Evolutionary conservation across 2,113 vertebrate species (phyloP).

Genomic region (Thomomys bottae): DNA sequence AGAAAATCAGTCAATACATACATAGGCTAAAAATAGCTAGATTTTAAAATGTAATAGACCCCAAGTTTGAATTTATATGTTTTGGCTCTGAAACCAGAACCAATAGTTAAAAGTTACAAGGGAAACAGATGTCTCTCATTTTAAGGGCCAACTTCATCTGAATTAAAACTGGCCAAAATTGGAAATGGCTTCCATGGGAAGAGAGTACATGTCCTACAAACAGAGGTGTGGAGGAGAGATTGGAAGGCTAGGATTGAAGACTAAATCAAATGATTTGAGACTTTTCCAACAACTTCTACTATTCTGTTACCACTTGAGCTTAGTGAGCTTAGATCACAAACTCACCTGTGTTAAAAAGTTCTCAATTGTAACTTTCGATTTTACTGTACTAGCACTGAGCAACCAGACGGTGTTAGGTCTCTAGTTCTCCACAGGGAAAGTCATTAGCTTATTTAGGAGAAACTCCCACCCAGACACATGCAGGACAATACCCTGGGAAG

Average conservation of each 20-base stretch:
- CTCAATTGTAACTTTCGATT: not conserved
- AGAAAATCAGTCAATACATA: not conserved
- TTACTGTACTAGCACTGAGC: not conserved
- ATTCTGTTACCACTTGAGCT: not conserved
- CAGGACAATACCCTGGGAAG: not conserved
- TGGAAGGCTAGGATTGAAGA: not conserved
- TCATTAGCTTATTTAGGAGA: not conserved
- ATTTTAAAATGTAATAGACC: not conserved
- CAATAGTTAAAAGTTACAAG: not conserved
- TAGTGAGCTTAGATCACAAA: not conserved
- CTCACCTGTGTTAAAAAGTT: not conserved
- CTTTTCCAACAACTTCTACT: not conserved
- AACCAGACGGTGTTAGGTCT: no score
- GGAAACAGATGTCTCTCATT: slow-evolving; percentile 6
- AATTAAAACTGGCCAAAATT: slow-evolving; percentile 3
- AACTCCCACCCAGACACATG: not conserved
- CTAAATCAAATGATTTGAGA: not conserved
- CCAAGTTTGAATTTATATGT: not conserved
- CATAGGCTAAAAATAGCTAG: slow-evolving; percentile 1
- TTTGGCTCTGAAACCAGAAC: not conserved
- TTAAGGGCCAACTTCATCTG: slow-evolving; percentile 29
- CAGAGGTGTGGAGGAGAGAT: not conserved
- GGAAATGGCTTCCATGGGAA: not conserved
- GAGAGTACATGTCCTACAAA: not conserved
- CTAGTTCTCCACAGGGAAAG: not conserved